Percentiles rank a stretch among this genome's conserved stretches.
phyloP scores from a whole-genome alignment of 2,797 vertebrate genomes.

The Oryzias sinensis region DNA sequence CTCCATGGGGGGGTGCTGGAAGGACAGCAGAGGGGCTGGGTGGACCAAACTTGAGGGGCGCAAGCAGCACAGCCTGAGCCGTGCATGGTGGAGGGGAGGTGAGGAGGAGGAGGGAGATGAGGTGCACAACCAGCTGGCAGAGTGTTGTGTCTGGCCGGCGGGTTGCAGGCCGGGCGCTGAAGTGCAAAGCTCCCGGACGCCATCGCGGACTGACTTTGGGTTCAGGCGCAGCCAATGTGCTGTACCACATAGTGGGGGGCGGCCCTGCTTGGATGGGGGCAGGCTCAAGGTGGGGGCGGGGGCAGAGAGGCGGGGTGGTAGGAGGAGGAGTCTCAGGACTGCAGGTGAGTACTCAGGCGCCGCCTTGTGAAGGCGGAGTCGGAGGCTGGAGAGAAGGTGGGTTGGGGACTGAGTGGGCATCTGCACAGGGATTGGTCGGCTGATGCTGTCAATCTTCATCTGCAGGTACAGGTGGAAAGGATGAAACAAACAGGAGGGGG shows the following conservation, averaged over 20 bases:
- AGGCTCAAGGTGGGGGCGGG: constrained; percentile 47
- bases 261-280: constrained; percentile 65
- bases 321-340: constrained; percentile 68
- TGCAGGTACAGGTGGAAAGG: constrained; percentile 18
- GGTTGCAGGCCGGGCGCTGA: no score
- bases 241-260: constrained; percentile 83
- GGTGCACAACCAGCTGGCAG: constrained; percentile 62
- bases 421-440: constrained; percentile 83
- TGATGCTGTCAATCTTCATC: constrained; percentile 79
- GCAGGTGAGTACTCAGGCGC: constrained; percentile 72
- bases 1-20: constrained; percentile 59
- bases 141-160: no score
- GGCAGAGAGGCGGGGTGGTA: constrained; percentile 61
- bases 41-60: constrained; percentile 76
- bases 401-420: constrained; percentile 65
- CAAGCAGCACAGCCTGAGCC: no score
- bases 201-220: constrained; percentile 56
- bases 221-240: constrained; percentile 86
- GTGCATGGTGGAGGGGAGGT: constrained; percentile 66
- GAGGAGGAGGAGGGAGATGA: constrained; percentile 67
- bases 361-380: constrained; percentile 78
- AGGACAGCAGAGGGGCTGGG: constrained; percentile 76
- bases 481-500: not conserved
- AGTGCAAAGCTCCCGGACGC: constrained; percentile 4
- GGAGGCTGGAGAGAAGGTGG: constrained; percentile 61